Evolutionary conservation across 2,888 invertebrate species (phyloP).

Genomic region (Cremastinae sp.): DNA sequence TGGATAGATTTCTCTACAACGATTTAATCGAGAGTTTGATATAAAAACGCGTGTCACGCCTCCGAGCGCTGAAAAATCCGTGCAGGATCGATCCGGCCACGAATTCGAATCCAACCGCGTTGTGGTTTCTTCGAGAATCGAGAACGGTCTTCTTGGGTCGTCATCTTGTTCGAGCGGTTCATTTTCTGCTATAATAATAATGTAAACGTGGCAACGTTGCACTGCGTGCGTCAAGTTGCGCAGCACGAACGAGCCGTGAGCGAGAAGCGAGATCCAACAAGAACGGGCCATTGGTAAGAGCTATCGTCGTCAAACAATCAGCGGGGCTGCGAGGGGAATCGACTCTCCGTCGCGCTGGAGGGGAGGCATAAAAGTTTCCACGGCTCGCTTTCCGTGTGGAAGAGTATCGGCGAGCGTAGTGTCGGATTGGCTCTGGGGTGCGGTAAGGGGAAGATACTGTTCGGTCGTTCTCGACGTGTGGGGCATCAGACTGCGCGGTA

Average conservation of each 20-base stretch:
- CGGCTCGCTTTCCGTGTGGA: slow-evolving; percentile 13
- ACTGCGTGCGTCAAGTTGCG: slow-evolving; percentile 73
- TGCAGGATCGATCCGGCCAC: slow-evolving; percentile 33
- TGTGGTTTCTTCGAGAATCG: slow-evolving; percentile 30
- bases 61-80: not conserved
- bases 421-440: slow-evolving; percentile 1
- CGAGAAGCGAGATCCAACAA: slow-evolving; percentile 61
- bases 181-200: slow-evolving; percentile 17
- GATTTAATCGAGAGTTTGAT: too few relatives aligned
- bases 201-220: slow-evolving; percentile 68
- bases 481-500: slow-evolving; percentile 33
- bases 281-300: slow-evolving; percentile 55
- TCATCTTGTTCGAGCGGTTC: not conserved
- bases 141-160: slow-evolving; percentile 29
- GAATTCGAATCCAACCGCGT: slow-evolving; percentile 61
- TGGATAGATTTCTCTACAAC: too few relatives aligned
- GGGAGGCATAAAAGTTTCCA: slow-evolving; percentile 59
- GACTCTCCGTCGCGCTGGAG: slow-evolving; percentile 31
- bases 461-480: slow-evolving; percentile 30
- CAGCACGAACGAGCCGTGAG: slow-evolving; percentile 69
- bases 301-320: slow-evolving; percentile 44
- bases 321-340: slow-evolving; percentile 34
- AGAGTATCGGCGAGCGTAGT: slow-evolving; percentile 12
- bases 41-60: not conserved
- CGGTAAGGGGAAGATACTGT: slow-evolving; percentile 7